Conservation (phyloP, 2,888 invertebrate genomes). For the Fragum sueziense region DNA sequence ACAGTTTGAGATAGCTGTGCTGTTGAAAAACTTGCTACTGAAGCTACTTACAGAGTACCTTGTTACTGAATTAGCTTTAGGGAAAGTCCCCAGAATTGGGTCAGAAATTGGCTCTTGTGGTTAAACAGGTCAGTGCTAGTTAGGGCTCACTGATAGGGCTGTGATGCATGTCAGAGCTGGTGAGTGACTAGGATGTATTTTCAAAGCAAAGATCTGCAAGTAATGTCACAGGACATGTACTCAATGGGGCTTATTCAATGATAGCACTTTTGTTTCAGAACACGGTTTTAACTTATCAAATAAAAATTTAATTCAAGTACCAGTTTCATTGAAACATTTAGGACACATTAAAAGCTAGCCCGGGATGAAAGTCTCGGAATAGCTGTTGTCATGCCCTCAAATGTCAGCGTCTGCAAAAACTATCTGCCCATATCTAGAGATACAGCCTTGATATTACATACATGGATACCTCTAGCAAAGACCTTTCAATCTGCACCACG, state of each 20-base stretch:
- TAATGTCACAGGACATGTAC: conserved; percentile 10
- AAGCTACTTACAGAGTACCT: not conserved
- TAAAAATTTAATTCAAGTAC: no score
- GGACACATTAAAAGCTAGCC: no score
- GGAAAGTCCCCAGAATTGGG: conserved; percentile 20
- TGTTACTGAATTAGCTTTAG: not conserved
- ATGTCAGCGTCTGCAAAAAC: no score
- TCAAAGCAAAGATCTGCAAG: conserved; percentile 13
- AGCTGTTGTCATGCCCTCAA: no score
- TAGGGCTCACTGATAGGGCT: not conserved
- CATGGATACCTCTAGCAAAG: no score
- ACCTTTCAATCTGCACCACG: no score
- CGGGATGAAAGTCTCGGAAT: no score
- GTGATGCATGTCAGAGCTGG: conserved; percentile 4
- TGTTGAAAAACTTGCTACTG: conserved; percentile 4
- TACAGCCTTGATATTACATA: no score
- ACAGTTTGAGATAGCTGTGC: not conserved
- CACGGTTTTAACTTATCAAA: no score
- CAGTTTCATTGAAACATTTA: no score
- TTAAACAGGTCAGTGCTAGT: not conserved
- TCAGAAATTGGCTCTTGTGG: conserved; percentile 7
- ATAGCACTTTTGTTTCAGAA: conserved; percentile 3
- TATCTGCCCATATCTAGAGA: no score
- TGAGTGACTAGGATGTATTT: conserved; percentile 8
- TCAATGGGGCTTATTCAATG: conserved; percentile 14